A percentile compares a stretch with the other conserved stretches of the same genome.
Conservation (phyloP, 1,140 invertebrate genomes). For the Pantala flavescens region DNA sequence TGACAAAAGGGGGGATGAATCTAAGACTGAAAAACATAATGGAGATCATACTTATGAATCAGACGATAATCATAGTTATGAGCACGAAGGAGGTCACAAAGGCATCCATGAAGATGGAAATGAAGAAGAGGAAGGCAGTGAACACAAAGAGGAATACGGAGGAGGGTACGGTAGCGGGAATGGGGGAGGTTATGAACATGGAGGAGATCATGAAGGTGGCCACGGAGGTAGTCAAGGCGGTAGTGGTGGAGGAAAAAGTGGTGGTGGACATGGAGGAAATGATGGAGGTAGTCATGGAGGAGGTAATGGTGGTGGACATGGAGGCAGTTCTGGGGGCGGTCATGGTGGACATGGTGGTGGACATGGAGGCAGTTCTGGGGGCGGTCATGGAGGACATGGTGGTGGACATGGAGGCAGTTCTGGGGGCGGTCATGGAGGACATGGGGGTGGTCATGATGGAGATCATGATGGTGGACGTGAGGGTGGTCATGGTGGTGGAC, state of each 20-base stretch:
- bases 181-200: neutral
- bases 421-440: neutral
- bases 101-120: no score
- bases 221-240: neutral
- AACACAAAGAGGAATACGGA: no score
- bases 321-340: neutral
- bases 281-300: neutral
- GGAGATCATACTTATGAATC: no score
- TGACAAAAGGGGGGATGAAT: neutral
- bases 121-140: no score
- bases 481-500: neutral
- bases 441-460: neutral
- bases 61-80: no score
- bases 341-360: neutral
- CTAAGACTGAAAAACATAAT: no score
- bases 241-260: neutral
- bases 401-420: neutral
- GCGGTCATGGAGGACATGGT: neutral
- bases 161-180: no score
- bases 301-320: neutral
- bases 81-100: no score
- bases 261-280: neutral
- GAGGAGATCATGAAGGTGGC: neutral
- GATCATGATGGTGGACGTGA: neutral
- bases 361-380: neutral